These are phyloP conservation scores for Cynodonichthys magdalenae DNA, from an alignment of 2,797 vertebrate species.

Conservation along the genomic window DNA sequence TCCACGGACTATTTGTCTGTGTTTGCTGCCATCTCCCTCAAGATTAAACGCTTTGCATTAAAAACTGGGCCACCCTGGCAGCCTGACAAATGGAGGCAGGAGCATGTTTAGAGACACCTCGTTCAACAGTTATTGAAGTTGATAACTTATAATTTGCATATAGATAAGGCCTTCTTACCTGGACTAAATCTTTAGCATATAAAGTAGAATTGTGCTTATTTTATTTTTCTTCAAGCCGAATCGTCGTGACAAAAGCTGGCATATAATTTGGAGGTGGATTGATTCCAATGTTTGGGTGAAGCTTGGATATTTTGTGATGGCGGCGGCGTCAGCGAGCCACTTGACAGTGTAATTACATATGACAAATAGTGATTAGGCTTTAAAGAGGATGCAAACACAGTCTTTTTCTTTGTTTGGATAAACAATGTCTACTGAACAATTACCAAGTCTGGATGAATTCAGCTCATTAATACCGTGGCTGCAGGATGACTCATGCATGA, in stretches of 20 bases:
- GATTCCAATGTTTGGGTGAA: constrained; percentile 56
- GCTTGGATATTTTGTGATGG: constrained; percentile 38
- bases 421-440: constrained; percentile 51
- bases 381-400: constrained; percentile 27
- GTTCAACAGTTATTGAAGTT: constrained; percentile 81
- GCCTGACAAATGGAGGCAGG: constrained; percentile 78
- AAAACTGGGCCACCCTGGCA: constrained; percentile 71
- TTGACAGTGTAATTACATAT: constrained; percentile 65
- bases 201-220: constrained; percentile 72
- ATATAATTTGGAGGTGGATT: constrained; percentile 57
- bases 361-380: constrained; percentile 64
- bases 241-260: constrained; percentile 62
- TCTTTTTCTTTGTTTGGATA: constrained; percentile 46
- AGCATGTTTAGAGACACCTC: constrained; percentile 75
- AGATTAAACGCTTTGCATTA: constrained; percentile 75
- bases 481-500: constrained; percentile 53
- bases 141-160: constrained; percentile 85
- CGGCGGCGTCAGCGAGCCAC: constrained; percentile 47
- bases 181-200: constrained; percentile 79
- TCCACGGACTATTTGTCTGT: constrained; percentile 62
- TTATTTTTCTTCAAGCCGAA: constrained; percentile 51
- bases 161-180: constrained; percentile 83
- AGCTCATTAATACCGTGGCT: constrained; percentile 36
- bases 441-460: constrained; percentile 44
- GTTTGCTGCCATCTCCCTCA: constrained; percentile 68